A percentile compares a stretch with the other conserved stretches of the same genome.
These are phyloP conservation scores for Carduelis carduelis DNA, from an alignment of 2,797 vertebrate species.

Conservation along the genomic window DNA sequence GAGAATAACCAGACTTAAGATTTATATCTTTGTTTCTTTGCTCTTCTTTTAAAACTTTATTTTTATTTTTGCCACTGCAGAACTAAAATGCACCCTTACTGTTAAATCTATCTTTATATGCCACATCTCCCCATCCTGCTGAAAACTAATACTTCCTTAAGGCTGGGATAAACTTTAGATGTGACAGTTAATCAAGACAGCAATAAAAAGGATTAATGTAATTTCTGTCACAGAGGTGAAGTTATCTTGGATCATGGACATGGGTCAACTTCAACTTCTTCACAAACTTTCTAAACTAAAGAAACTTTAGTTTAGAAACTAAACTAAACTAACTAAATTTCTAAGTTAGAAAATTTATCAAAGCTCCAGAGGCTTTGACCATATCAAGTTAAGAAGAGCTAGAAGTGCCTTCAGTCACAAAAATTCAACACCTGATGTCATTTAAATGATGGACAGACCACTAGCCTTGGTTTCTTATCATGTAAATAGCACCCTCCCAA, in stretches of 20 bases:
- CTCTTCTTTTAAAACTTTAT: not conserved
- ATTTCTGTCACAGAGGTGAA: not conserved
- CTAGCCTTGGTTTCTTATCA: not conserved
- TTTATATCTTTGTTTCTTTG: not conserved
- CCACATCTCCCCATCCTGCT: not conserved
- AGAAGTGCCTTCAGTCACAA: not conserved
- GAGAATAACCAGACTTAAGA: not conserved
- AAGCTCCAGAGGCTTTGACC: not conserved
- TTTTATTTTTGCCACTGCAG: not conserved
- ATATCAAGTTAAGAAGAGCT: not conserved
- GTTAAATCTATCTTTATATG: not conserved
- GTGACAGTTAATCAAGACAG: not conserved
- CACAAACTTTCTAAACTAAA: not conserved
- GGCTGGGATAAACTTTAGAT: not conserved
- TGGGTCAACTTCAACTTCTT: not conserved
- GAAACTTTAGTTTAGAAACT: too few relatives aligned
- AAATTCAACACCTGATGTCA: not conserved
- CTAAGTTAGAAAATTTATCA: not conserved
- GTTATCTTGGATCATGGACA: not conserved
- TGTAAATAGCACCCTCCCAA: not conserved
- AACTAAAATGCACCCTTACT: not conserved
- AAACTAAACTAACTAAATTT: too few relatives aligned
- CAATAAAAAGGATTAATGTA: not conserved
- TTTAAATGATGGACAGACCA: not conserved
- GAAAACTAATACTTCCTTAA: not conserved